Evolutionary conservation across 2,888 invertebrate species (phyloP).

Genomic region (Trisateles emortualis): DNA sequence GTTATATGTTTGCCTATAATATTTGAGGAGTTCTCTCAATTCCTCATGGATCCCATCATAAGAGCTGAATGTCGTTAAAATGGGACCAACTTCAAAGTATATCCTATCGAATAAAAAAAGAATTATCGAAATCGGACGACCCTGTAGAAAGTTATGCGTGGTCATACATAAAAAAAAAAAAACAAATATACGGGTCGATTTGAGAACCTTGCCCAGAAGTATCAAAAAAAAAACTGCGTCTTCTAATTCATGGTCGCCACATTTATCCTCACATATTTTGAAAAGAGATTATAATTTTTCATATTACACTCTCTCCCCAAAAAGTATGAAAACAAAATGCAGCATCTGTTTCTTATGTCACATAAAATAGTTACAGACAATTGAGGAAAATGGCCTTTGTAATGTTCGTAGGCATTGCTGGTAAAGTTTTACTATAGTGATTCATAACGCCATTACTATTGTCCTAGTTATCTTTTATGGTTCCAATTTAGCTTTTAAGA

Average conservation of each 20-base stretch:
- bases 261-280: background rate
- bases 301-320: background rate
- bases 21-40: no score
- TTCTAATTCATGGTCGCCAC: background rate
- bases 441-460: conserved; percentile 6
- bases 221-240: background rate
- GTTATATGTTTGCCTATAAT: no score
- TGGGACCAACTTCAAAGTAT: no score
- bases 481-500: background rate
- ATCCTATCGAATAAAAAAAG: no score
- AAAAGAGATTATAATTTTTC: conserved; percentile 1
- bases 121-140: no score
- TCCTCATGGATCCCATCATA: no score
- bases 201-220: no score
- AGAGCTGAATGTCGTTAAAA: no score
- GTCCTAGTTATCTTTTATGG: conserved; percentile 3
- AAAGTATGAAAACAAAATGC: conserved; percentile 7
- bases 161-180: no score
- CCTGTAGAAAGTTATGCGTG: no score
- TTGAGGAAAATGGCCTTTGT: conserved; percentile 13
- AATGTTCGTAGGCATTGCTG: conserved; percentile 4
- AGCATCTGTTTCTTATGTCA: conserved; percentile 11
- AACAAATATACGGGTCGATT: no score
- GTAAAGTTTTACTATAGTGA: conserved; percentile 7
- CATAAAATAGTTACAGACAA: conserved; percentile 6